Evolutionary conservation across 2,888 invertebrate species (phyloP).

Genomic region (Matsumyia berberina): DNA sequence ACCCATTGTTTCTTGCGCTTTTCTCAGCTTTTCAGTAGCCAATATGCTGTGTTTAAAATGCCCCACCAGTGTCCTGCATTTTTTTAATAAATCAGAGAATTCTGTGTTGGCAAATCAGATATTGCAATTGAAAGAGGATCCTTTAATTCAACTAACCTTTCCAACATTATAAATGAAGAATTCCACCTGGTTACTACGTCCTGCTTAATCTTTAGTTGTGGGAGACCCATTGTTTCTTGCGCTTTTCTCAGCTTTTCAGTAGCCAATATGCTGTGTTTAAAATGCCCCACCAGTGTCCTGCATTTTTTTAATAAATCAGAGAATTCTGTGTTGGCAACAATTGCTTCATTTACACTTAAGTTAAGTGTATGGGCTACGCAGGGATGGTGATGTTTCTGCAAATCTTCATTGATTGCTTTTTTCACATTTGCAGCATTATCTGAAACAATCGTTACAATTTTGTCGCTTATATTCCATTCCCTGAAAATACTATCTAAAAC

Average conservation of each 20-base stretch:
- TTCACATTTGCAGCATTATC: too few relatives aligned
- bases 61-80: conserved; percentile 13
- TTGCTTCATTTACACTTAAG: background rate
- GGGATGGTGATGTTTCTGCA: conserved; percentile 41
- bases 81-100: too few relatives aligned
- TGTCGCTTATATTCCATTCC: conserved; percentile 17
- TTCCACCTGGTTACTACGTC: conserved; percentile 55
- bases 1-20: conserved; percentile 26
- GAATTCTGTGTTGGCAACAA: background rate
- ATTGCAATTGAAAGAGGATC: conserved; percentile 41
- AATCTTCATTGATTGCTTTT: conserved; percentile 17
- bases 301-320: conserved; percentile 10
- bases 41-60: conserved; percentile 43
- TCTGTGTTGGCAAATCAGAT: conserved; percentile 17
- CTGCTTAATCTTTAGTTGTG: conserved; percentile 40
- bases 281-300: conserved; percentile 24
- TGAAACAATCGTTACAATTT: conserved; percentile 34
- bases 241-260: conserved; percentile 22
- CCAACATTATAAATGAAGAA: conserved; percentile 40
- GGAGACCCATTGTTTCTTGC: conserved; percentile 25
- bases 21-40: conserved; percentile 25
- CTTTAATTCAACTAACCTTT: conserved; percentile 21
- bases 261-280: conserved; percentile 31
- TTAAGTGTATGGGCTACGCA: conserved; percentile 28
- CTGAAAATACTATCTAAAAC: conserved; percentile 3